These are phyloP conservation scores for Orchestia grillus DNA, from an alignment of 1,140 invertebrate species.

Conservation along the genomic window DNA sequence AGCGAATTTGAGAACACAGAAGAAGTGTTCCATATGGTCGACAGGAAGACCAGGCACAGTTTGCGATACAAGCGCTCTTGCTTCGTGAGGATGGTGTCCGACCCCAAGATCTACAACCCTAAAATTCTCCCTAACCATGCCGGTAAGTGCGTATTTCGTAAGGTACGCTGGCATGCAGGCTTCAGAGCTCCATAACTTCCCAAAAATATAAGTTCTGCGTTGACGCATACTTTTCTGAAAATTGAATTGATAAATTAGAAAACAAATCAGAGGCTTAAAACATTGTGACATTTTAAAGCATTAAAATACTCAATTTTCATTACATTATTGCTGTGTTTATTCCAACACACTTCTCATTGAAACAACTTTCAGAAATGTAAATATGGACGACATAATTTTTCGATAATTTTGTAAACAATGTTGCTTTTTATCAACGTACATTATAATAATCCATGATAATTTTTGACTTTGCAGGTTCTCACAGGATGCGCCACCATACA, in stretches of 20 bases:
- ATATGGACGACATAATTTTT: background rate
- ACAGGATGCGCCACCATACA: background rate
- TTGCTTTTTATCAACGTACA: background rate
- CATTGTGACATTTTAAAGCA: background rate
- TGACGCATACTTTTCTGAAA: no score
- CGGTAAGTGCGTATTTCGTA: slow-evolving; percentile 24
- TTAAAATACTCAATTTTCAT: background rate
- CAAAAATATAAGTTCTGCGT: no score
- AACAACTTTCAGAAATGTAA: background rate
- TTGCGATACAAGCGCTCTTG: slow-evolving; percentile 91
- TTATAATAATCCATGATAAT: background rate
- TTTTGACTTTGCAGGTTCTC: background rate
- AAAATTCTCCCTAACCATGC: slow-evolving; percentile 82
- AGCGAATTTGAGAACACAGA: slow-evolving; percentile 69
- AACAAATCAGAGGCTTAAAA: no score
- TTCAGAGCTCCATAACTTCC: no score
- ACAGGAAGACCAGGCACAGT: slow-evolving; percentile 77
- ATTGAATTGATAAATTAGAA: no score
- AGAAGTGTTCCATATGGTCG: slow-evolving; percentile 70
- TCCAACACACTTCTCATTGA: background rate
- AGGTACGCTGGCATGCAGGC: no score
- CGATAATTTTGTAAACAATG: background rate
- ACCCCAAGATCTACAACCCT: slow-evolving; percentile 96
- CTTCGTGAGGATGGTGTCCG: slow-evolving; percentile 94
- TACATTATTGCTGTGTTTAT: background rate